Evolutionary conservation across 2,888 invertebrate species (phyloP), one percentile per base, ranked within the genome.

Genomic region (Dryocosmus kuriphilus): DNA sequence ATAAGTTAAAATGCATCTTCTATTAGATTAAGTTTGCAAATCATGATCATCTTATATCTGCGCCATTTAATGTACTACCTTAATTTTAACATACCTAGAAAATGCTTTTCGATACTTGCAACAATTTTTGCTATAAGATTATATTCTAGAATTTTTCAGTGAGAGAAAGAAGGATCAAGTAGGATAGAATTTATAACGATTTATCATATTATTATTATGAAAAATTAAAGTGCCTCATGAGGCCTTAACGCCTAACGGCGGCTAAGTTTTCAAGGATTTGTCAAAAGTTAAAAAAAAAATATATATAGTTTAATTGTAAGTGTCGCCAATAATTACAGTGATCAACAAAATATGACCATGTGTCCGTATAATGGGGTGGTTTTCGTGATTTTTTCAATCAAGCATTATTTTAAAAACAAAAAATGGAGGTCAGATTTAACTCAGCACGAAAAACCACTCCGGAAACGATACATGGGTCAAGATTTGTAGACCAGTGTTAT

Each of bases 201-300:
- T 55, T 65, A 24, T 41, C 16, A 71, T 51, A 46, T 9, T 51
- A 30, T 27, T 32, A 32, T 51, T 30, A 22, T 19, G 51, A 30
- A 32, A 67, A 51, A 86, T 85, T 84, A 84, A 89, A 90, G 89
- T 90, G 91, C 91, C 91, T 90, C 88, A 88, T 89, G 89, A 91
- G 91, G 90, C 90, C 91, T 91, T 90, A 89, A 89, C 88, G 85
- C 81, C 85, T 88, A 89, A 82, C 86, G 89, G 85, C 86, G 88
- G 85, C 46, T 55, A 9, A 22, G n/a, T 55, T 67, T 46, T 19
- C 27, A 19, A 67, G 24, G 27, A 27, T 62, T 32, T 62, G n/a
- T 62, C 61, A 32, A 62, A 62, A 62, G 51, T 55, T 30, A 2
- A 62, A 65, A 4, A 6, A 41, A 41, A 22, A n/a, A 1, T 9